These are phyloP conservation scores for Liasis olivaceus DNA, from an alignment of 2,797 vertebrate species.

Conservation along the genomic window DNA sequence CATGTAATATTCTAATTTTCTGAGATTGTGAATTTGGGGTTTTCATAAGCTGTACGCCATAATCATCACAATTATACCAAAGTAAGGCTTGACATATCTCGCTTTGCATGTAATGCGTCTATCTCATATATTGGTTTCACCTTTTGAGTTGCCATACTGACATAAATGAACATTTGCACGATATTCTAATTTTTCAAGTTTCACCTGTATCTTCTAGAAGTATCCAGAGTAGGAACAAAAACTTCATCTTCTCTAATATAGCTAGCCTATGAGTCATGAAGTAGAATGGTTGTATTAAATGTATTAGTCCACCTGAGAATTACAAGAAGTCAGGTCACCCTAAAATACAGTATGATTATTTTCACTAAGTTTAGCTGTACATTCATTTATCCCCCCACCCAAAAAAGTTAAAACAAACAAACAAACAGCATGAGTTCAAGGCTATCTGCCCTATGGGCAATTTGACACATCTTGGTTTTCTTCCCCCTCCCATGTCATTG, in stretches of 20 bases:
- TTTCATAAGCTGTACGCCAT: too few species aligned
- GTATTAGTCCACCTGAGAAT: not conserved
- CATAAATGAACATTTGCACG: too few species aligned
- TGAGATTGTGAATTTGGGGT: too few species aligned
- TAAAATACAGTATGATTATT: not conserved
- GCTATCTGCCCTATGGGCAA: not conserved
- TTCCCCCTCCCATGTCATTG: not conserved
- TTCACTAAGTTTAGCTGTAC: not conserved
- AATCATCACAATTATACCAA: too few species aligned
- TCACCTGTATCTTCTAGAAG: not conserved
- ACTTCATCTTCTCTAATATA: not conserved
- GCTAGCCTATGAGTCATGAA: not conserved
- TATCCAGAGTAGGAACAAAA: not conserved
- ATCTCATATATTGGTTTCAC: too few species aligned
- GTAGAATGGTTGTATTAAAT: not conserved
- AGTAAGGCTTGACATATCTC: too few species aligned
- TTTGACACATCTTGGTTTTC: not conserved
- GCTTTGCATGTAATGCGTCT: too few species aligned
- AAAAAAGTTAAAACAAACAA: too few species aligned
- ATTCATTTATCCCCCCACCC: not conserved
- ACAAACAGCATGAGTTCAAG: not conserved
- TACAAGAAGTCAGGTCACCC: not conserved
- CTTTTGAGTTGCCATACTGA: too few species aligned
- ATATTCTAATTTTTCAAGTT: too few species aligned
- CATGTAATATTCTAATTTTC: too few species aligned